Percentiles rank a stretch among this genome's conserved stretches.
Evolutionary conservation across 2,888 invertebrate genomes (phyloP).

Genomic region (Macaria notata): DNA sequence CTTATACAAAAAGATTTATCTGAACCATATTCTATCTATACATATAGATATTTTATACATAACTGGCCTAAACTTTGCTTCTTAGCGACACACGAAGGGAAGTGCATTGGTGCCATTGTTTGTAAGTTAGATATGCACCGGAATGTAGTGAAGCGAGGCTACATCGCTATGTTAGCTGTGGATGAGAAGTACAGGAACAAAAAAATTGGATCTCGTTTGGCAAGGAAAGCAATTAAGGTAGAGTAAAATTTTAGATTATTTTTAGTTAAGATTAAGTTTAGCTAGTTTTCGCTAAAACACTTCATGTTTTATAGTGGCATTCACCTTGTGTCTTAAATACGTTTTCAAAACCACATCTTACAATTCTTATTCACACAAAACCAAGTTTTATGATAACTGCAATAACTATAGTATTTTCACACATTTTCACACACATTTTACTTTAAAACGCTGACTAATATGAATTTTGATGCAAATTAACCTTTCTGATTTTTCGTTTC

Average conservation of each 20-base stretch:
- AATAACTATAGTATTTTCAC: no score
- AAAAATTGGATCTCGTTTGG: constrained; percentile 94
- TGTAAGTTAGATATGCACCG: constrained; percentile 98
- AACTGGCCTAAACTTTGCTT: constrained; percentile 99
- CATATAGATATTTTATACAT: constrained; percentile 99
- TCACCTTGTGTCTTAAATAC: no score
- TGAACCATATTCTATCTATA: constrained; percentile 99
- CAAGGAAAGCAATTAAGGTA: constrained; percentile 89
- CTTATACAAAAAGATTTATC: constrained; percentile 99
- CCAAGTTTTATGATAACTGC: no score
- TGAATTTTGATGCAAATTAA: no score
- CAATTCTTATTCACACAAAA: no score
- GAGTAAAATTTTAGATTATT: no score
- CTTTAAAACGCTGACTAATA: no score
- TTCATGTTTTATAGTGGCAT: no score
- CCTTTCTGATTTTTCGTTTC: constrained; percentile 41
- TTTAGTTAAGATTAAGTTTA: no score
- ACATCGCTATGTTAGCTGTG: constrained; percentile 99
- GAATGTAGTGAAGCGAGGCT: constrained; percentile 95
- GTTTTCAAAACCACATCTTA: no score
- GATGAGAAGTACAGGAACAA: constrained; percentile 96
- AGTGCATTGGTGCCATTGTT: constrained; percentile 98
- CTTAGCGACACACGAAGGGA: constrained; percentile 93
- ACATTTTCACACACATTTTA: no score
- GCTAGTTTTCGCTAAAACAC: no score